These are phyloP conservation scores for Acanthaster planci DNA, from an alignment of 35 echinoderm and acorn worm genomes.

Conservation along the genomic window DNA sequence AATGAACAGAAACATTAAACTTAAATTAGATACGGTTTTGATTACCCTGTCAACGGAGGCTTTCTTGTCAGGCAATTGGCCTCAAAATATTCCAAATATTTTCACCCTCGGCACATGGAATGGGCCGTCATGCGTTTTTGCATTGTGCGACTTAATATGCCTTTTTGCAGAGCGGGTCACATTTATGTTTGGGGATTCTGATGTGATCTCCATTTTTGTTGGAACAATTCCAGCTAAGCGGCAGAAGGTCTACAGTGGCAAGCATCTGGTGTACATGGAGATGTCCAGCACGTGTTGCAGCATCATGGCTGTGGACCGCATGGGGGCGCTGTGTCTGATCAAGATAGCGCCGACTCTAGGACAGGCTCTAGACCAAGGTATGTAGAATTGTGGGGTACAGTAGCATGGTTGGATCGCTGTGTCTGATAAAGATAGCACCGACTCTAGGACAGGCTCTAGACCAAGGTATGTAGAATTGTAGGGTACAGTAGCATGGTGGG, in stretches of 20 bases:
- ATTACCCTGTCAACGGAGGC: too few relatives aligned
- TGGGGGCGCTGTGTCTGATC: slow-evolving; percentile 77
- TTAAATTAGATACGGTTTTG: too few relatives aligned
- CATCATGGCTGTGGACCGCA: slow-evolving; percentile 80
- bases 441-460: slow-evolving; percentile 80
- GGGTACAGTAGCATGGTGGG: slow-evolving; percentile 37
- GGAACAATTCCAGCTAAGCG: slow-evolving; percentile 66
- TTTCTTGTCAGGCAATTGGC: too few relatives aligned
- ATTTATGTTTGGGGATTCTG: not conserved
- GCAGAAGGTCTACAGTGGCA: slow-evolving; percentile 71
- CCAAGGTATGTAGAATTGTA: slow-evolving; percentile 32
- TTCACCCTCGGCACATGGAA: too few relatives aligned
- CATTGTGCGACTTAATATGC: too few relatives aligned
- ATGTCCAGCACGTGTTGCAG: slow-evolving; percentile 87
- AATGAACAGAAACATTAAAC: too few relatives aligned
- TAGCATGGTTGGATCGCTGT: slow-evolving; percentile 77
- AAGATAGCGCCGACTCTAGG: slow-evolving; percentile 84
- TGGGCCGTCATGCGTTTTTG: too few relatives aligned
- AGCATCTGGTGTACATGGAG: slow-evolving; percentile 83
- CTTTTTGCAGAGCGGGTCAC: too few relatives aligned
- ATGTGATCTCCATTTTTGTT: not conserved
- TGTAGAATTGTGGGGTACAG: not conserved
- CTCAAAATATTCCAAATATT: too few relatives aligned
- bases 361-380: slow-evolving; percentile 73
- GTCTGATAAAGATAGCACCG: slow-evolving; percentile 80